phyloP scores from a whole-genome alignment of 92 coral and sea anemone genomes.

The Epizoanthus scotinus region DNA sequence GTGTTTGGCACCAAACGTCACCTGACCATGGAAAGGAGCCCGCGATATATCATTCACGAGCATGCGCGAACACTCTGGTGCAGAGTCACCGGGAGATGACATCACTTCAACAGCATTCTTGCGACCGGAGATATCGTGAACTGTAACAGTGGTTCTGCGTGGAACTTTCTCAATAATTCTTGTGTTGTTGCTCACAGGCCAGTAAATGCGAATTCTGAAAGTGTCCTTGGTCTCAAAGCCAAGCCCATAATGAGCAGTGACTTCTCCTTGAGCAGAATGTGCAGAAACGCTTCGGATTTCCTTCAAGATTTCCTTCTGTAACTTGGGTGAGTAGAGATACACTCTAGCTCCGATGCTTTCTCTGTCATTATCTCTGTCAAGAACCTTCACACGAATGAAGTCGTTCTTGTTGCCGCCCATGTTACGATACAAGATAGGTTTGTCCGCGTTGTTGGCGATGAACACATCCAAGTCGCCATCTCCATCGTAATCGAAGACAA shows the following conservation, averaged over 20 bases:
- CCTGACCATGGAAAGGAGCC: constrained; percentile 82
- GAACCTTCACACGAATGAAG: constrained; percentile 84
- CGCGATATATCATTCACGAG: constrained; percentile 80
- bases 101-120: constrained; percentile 85
- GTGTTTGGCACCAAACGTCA: constrained; percentile 84
- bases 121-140: constrained; percentile 80
- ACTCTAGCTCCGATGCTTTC: constrained; percentile 90
- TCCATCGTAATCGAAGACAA: constrained; percentile 94
- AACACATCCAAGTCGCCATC: constrained; percentile 96
- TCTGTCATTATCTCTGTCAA: constrained; percentile 84
- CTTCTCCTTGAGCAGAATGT: constrained; percentile 88
- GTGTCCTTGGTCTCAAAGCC: constrained; percentile 78
- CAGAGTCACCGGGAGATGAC: constrained; percentile 79
- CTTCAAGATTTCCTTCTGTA: constrained; percentile 70
- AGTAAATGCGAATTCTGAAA: constrained; percentile 80
- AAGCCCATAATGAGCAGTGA: constrained; percentile 86
- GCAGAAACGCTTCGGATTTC: constrained; percentile 82
- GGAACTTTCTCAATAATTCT: constrained; percentile 86
- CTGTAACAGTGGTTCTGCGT: constrained; percentile 76
- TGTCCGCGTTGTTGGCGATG: constrained; percentile 78
- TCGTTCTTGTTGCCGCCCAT: constrained; percentile 84
- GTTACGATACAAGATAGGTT: constrained; percentile 90
- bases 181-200: constrained; percentile 98
- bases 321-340: constrained; percentile 80
- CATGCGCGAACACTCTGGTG: constrained; percentile 74